Evolutionary conservation across 2,113 vertebrate genomes (phyloP).

Genomic region (Cinclus cinclus): DNA sequence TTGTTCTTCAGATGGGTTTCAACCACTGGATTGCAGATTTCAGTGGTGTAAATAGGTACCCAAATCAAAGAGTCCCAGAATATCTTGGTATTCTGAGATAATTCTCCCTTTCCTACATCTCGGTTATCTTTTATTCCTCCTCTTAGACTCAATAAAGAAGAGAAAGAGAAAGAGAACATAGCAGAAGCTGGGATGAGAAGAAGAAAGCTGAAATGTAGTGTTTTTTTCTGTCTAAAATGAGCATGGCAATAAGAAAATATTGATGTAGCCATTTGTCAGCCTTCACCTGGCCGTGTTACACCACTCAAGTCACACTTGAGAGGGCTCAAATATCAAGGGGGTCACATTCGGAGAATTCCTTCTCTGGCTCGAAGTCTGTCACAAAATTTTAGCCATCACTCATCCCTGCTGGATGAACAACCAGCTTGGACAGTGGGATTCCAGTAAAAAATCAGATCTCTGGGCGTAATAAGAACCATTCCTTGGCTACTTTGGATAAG

Average conservation of each 20-base stretch:
- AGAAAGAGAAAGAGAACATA: not conserved
- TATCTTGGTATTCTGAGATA: not conserved
- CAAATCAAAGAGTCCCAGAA: too few relatives aligned
- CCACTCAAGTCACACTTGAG: not conserved
- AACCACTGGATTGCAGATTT: not conserved
- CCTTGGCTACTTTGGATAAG: not conserved
- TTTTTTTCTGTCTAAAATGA: not conserved
- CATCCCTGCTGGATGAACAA: not conserved
- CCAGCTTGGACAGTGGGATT: not conserved
- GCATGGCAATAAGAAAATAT: not conserved
- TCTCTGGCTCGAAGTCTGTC: not conserved
- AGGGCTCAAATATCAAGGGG: not conserved
- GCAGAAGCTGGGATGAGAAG: not conserved
- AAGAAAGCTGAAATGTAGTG: not conserved
- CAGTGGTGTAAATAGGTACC: rapidly evolving
- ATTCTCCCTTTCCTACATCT: not conserved
- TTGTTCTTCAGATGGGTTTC: not conserved
- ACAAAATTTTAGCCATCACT: not conserved
- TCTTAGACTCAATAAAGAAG: not conserved
- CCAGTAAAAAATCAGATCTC: not conserved
- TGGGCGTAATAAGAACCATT: not conserved
- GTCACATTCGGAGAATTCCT: not conserved
- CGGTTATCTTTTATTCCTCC: not conserved
- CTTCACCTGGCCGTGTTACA: not conserved
- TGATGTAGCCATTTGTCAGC: not conserved